Evolutionary conservation across 2,797 vertebrate species (phyloP), one percentile per base, ranked within the genome.

Genomic region (Amblyopsis hoosieri): DNA sequence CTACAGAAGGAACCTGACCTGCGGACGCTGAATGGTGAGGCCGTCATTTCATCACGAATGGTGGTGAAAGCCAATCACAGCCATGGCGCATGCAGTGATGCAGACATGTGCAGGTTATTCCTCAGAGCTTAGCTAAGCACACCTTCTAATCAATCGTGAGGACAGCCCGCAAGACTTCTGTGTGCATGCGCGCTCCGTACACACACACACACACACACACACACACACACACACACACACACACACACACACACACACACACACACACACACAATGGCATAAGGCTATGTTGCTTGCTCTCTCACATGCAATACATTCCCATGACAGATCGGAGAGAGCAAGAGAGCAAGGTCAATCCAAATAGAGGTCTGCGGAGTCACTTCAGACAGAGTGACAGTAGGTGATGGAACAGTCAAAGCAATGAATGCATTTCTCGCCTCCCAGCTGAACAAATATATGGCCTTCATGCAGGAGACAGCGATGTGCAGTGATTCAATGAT

Each of bases 81-180:
- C 37, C 45, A 71, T 4, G 66, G 67, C 60, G 63, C 10, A 45
- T 61, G 72, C 49, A 23, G 23, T 50, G 62, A 81, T 73, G 81
- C 75, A 85, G 87, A 84, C 74, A 84, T 65, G 71, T 69, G 71
- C 65, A 90, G 84, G 81, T 83, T 85, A 79, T 66, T 67, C 62
- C 72, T 87, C 77, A 89, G 91, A 89, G 69, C 88, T 90, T 88
- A 60, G 69, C 62, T 48, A 79, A 81, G 75, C 89, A 89, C 82
- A 89, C 79, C 87, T 90, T 92, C 91, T 81, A 90, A 90, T 90
- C 79, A 87, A 90, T 91, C 67, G 90, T 86, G 82, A 83, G 79
- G 85, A 85, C 83, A 85, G 80, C 64, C 37, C 1, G 61, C 10
- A 15, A 56, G 46, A 69, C 23, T 23, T 23, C 3, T 23, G 23